phyloP scores from a whole-genome alignment of 2,113 vertebrate species.

The Anseranas semipalmata region DNA sequence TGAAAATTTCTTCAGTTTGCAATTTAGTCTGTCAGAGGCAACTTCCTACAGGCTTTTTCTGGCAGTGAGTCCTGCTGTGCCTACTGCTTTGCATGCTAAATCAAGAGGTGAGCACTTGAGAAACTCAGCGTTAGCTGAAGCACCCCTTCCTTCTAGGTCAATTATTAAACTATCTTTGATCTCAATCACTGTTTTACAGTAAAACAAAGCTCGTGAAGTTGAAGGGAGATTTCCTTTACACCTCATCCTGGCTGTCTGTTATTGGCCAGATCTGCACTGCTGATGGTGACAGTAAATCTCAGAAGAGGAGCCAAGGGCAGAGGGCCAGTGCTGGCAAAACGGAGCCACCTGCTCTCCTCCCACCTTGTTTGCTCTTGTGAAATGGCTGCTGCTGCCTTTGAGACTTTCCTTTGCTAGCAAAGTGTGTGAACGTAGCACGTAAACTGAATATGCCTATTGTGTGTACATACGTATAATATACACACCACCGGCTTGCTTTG shows the following conservation, averaged over 20 bases:
- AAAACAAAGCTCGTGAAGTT: background rate
- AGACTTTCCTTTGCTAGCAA: background rate
- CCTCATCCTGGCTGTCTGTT: background rate
- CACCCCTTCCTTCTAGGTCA: background rate
- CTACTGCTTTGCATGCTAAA: background rate
- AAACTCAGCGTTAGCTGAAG: background rate
- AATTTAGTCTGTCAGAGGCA: background rate
- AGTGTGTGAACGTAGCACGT: background rate
- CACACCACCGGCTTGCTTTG: background rate
- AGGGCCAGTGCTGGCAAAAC: slow-evolving; percentile 40
- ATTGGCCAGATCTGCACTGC: background rate
- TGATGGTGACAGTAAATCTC: background rate
- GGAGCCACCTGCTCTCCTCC: slow-evolving; percentile 46
- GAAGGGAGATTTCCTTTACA: background rate
- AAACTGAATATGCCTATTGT: fast-evolving
- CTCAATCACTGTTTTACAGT: background rate
- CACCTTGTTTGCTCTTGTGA: slow-evolving; percentile 40
- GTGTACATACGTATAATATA: fast-evolving
- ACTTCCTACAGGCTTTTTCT: background rate
- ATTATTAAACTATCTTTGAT: background rate
- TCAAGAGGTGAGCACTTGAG: background rate
- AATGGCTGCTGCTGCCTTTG: slow-evolving; percentile 25
- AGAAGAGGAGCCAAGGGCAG: slow-evolving; percentile 33
- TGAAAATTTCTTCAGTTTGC: background rate
- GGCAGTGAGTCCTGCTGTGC: background rate